These are phyloP conservation scores for Blennius ocellaris DNA, from an alignment of 2,113 vertebrate genomes.

Conservation along the genomic window DNA sequence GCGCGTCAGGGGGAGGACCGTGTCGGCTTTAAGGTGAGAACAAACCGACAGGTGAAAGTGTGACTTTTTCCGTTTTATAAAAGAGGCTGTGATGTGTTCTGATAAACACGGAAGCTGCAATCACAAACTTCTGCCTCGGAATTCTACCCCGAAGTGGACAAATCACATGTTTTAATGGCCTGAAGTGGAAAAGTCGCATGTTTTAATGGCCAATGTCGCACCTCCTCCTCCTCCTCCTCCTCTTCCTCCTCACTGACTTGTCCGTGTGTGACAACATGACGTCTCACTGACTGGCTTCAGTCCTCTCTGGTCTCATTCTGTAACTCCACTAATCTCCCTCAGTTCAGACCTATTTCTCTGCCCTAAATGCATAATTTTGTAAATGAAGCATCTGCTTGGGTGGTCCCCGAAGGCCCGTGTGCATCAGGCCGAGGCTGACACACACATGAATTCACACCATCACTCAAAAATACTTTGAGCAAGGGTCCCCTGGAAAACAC, in stretches of 20 bases:
- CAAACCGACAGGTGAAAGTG: not conserved
- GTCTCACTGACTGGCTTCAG: conserved; percentile 39
- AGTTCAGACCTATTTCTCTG: conserved; percentile 74
- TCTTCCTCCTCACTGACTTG: not conserved
- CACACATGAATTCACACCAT: conserved; percentile 32
- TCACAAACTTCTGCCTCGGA: conserved; percentile 33
- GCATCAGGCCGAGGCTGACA: conserved; percentile 44
- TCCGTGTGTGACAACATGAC: not conserved
- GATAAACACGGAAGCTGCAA: conserved; percentile 31
- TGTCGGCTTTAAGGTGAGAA: not conserved
- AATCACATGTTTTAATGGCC: conserved; percentile 17
- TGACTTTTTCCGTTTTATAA: not conserved
- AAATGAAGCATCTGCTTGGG: conserved; percentile 78
- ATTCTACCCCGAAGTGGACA: conserved; percentile 40
- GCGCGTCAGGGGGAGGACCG: conserved; percentile 39
- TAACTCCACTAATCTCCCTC: conserved; percentile 52
- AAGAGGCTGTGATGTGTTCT: not conserved
- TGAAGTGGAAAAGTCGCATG: conserved; percentile 21
- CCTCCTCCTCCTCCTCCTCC: not conserved
- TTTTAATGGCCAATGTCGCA: conserved; percentile 7
- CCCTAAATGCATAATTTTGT: conserved; percentile 78
- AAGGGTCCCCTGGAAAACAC: conserved; percentile 35
- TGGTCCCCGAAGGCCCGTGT: conserved; percentile 62
- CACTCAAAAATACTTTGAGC: conserved; percentile 50
- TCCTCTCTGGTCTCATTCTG: conserved; percentile 62